Base-by-base conservation (phyloP, 23 tunicate species). In the Trididemnum nubilum region DNA sequence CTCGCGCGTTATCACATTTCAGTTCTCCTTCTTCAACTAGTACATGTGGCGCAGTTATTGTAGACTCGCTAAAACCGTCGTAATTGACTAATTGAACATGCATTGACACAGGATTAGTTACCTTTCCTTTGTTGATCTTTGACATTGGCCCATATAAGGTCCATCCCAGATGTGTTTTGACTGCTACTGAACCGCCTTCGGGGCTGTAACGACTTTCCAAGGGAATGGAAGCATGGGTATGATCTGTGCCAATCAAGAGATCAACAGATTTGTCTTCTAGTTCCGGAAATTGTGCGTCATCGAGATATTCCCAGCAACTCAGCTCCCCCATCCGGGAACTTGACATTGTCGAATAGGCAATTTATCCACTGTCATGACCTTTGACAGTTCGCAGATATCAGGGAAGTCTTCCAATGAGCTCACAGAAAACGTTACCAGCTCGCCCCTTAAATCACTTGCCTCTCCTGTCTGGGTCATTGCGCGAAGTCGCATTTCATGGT, bases 131-230 rank as follows among this genome's bases (percentile, higher is more conserved):
- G 67, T 61, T 5, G 25, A 26, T 12, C 28, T 22, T 61, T n/a
- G 26, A n/a, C 29, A 24, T 24, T 22, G 67, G 67, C 18, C 67
- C 67, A 61, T 61, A 61, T 26, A 61, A 24, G 3, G 29, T 24
- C 67, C 67, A 61, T 12, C 67, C 67, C 67, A 61, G n/a, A 3
- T 23, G 67, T n/a, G 67, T 61, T 26, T 61, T 61, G 26, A 61
- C 29, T 12, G 67, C 67, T 4, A 21, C 67, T 4, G 67, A 26
- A 12, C 28, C 67, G 18, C 29, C 67, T 24, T 21, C 26, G 26
- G 26, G 26, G 26, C 29, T 24, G 4, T 21, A 22, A 12, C 67
- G 67, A 61, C 67, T 21, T 49, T 61, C 67, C 29, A 61, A 12
- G 3, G 67, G 29, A 21, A 61, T n/a, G n/a, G 29, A 61, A 21